Base-by-base conservation (phyloP, 2,888 invertebrate genomes). In the Acholoe squamosa region DNA sequence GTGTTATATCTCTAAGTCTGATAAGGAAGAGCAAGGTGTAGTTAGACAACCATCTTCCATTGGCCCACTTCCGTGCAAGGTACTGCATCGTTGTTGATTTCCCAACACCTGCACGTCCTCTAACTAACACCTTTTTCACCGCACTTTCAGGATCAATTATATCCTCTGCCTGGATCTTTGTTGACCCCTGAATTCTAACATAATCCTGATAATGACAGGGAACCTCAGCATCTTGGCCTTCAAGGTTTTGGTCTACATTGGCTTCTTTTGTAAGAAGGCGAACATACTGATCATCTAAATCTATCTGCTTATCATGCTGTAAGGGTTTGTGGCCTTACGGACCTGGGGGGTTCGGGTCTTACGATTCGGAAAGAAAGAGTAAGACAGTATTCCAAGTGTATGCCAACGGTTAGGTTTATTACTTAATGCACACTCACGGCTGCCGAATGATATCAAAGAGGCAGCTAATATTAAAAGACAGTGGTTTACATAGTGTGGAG, bases 51-150 rank as follows among this genome's bases (percentile, higher is more conserved):
- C 71, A 71, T 71, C 7, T 28, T 0, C 14, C 3, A 3, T 28
- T 22, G 25, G 71, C 71, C 71, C 71, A 71, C 25, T 28, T 71
- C 25, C 71, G 25, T 71, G 28, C 25, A 3, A 71, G 71, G 28
- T 71, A 71, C 25, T 71, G 71, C 10, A 16, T 71, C 14, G 71
- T 71, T n/a, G 71, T 71, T 25, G 71, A 71, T 28, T 71, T 71
- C 3, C 71, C 71, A 14, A 71, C 14, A 5, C 71, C 71, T 0
- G 71, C 71, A 7, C 71, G 71, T 14, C 71, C 71, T 71, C 28
- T 25, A 14, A 71, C n/a, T 25, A 71, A 71, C 14, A 71, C 28
- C 71, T 71, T 71, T 28, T 71, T 28, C 28, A 22, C 71, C 14
- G 12, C 19, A 14, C 61, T n/a, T 14, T 14, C 25, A 28, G 71